Percentiles rank a stretch among this genome's conserved stretches.
phyloP scores from a whole-genome alignment of 2,113 vertebrate genomes.

The Melanostigma gelatinosum region DNA sequence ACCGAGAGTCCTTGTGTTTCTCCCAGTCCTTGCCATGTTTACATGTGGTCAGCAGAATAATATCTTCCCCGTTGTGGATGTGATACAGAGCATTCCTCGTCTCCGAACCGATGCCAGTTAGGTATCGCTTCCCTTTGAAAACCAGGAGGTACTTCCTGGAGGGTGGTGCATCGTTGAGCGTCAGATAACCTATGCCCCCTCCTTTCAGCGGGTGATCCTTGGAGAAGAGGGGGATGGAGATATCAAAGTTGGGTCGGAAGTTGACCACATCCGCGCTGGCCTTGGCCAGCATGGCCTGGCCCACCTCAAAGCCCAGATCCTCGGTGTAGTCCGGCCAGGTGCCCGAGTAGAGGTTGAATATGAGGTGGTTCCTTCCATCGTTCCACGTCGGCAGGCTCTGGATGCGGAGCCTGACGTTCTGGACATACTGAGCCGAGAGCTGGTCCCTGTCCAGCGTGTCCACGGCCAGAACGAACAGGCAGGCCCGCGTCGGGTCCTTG shows the following conservation, averaged over 20 bases:
- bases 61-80: conserved; percentile 85
- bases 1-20: conserved; percentile 84
- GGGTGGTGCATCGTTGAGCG: conserved; percentile 75
- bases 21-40: conserved; percentile 88
- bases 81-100: conserved; percentile 87
- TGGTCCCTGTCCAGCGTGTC: conserved; percentile 86
- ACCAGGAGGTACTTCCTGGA: conserved; percentile 85
- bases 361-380: conserved; percentile 85
- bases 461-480: conserved; percentile 82
- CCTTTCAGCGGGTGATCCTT: conserved; percentile 85
- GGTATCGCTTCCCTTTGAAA: conserved; percentile 87
- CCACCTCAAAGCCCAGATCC: conserved; percentile 86
- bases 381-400: conserved; percentile 84
- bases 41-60: conserved; percentile 86
- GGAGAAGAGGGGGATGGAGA: conserved; percentile 86
- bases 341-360: conserved; percentile 87
- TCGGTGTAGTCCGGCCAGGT: conserved; percentile 87
- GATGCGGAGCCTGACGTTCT: conserved; percentile 80
- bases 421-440: conserved; percentile 83
- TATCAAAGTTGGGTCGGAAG: conserved; percentile 84
- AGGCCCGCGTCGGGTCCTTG: conserved; percentile 78
- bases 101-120: conserved; percentile 87
- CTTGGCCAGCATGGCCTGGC: conserved; percentile 85
- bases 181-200: conserved; percentile 74
- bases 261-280: conserved; percentile 84